Evolutionary conservation across 2,797 vertebrate genomes (phyloP).

Genomic region (Argyrosomus regius): DNA sequence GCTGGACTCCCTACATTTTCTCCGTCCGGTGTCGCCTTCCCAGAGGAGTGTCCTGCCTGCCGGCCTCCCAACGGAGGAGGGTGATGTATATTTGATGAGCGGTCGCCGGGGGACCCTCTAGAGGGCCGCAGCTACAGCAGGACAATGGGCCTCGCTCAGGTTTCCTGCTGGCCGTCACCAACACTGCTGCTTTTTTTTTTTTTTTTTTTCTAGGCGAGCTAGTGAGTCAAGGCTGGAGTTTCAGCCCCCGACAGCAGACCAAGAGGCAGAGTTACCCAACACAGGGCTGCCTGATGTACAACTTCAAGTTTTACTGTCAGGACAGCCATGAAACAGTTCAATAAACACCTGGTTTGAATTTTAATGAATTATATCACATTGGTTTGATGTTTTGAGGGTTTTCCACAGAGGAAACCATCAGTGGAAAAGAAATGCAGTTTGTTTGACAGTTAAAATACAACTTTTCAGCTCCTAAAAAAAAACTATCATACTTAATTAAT

Average conservation of each 20-base stretch:
- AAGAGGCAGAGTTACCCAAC: constrained; percentile 51
- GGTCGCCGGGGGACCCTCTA: constrained; percentile 67
- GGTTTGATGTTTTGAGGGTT: not conserved
- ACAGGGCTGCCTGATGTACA: not conserved
- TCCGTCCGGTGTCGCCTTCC: constrained; percentile 50
- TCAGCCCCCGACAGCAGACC: constrained; percentile 25
- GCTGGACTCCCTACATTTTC: constrained; percentile 48
- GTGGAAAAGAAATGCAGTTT: not conserved
- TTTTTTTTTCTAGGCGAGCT: not conserved
- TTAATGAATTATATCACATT: not conserved
- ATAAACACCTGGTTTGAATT: not conserved
- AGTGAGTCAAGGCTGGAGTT: constrained; percentile 60
- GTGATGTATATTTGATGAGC: constrained; percentile 81
- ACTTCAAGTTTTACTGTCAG: not conserved
- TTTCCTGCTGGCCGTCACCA: constrained; percentile 72
- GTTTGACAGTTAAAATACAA: too few relatives aligned
- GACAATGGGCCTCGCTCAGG: constrained; percentile 76
- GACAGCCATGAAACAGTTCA: not conserved
- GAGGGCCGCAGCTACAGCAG: constrained; percentile 48
- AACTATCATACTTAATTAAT: not conserved
- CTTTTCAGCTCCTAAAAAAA: not conserved
- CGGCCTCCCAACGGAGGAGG: constrained; percentile 51
- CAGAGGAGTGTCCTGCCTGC: constrained; percentile 54
- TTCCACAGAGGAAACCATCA: not conserved
- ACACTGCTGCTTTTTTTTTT: constrained; percentile 57